phyloP scores from a whole-genome alignment of 2,113 vertebrate genomes.

The Lepisosteus osseus region DNA sequence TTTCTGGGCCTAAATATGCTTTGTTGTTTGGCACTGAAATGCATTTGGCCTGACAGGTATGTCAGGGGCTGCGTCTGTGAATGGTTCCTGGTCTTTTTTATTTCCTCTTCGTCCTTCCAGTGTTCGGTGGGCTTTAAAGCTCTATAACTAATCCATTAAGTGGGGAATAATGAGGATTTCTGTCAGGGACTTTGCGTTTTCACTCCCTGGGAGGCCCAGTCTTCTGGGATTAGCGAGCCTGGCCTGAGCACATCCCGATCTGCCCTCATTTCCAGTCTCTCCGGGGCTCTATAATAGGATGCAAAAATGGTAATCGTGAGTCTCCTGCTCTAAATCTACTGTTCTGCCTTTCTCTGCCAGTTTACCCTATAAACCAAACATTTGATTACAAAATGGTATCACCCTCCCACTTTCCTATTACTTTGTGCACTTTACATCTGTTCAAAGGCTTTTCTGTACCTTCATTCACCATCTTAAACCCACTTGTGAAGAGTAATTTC shows the following conservation, averaged over 20 bases:
- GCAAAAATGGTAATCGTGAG: background rate
- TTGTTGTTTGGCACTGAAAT: background rate
- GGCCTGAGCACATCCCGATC: background rate
- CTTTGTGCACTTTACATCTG: too few relatives aligned
- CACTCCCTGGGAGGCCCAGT: constrained; percentile 3
- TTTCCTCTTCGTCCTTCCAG: background rate
- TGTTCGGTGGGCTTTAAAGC: background rate
- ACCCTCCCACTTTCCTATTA: too few relatives aligned
- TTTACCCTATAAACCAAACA: too few relatives aligned
- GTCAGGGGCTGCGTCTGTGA: background rate
- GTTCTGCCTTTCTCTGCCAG: too few relatives aligned
- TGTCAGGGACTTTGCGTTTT: constrained; percentile 4
- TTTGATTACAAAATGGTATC: too few relatives aligned
- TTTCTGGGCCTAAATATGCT: background rate
- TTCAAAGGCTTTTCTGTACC: too few relatives aligned
- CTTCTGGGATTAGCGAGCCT: background rate
- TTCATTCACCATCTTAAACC: too few relatives aligned
- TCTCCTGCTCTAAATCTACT: too few relatives aligned
- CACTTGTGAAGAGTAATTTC: too few relatives aligned
- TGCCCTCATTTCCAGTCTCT: background rate
- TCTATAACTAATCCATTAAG: constrained; percentile 16
- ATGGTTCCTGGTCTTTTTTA: background rate
- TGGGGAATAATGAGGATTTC: constrained; percentile 20
- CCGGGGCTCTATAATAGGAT: background rate
- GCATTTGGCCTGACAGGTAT: background rate